phyloP scores from a whole-genome alignment of 1,140 invertebrate species.

The Lethrus apterus region DNA sequence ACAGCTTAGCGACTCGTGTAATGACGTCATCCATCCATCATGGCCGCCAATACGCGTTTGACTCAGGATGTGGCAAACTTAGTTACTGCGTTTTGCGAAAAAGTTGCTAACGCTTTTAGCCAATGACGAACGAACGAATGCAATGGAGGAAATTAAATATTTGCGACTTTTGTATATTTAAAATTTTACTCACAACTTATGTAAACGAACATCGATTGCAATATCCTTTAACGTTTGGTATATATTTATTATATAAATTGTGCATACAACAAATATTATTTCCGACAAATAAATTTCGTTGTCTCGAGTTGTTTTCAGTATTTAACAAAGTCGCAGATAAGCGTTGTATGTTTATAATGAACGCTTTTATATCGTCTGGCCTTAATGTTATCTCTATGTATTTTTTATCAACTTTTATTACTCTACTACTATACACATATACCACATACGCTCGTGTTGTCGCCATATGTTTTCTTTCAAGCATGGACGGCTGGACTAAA shows the following conservation, averaged over 20 bases:
- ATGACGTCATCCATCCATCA: slow-evolving; percentile 21
- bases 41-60: slow-evolving; percentile 16
- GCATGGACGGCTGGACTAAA: slow-evolving; percentile 10
- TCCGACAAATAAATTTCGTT: not conserved
- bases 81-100: too few relatives aligned
- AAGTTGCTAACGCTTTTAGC: too few relatives aligned
- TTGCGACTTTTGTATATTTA: not conserved
- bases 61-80: slow-evolving; percentile 18
- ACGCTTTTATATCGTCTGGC: slow-evolving; percentile 8
- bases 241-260: not conserved
- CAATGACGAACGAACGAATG: too few relatives aligned
- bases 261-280: not conserved
- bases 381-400: slow-evolving; percentile 13
- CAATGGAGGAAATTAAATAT: too few relatives aligned
- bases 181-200: not conserved
- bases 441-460: slow-evolving; percentile 2
- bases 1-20: slow-evolving; percentile 17
- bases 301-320: not conserved
- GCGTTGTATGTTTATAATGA: too few relatives aligned
- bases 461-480: slow-evolving; percentile 8
- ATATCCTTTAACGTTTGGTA: too few relatives aligned
- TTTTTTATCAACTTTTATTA: slow-evolving; percentile 13
- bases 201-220: too few relatives aligned
- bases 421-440: slow-evolving; percentile 4
- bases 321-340: too few relatives aligned